A percentile compares a stretch with the other conserved stretches of the same genome.
phyloP scores from a whole-genome alignment of 2,888 invertebrate genomes.

The Teinopalpus imperialis region DNA sequence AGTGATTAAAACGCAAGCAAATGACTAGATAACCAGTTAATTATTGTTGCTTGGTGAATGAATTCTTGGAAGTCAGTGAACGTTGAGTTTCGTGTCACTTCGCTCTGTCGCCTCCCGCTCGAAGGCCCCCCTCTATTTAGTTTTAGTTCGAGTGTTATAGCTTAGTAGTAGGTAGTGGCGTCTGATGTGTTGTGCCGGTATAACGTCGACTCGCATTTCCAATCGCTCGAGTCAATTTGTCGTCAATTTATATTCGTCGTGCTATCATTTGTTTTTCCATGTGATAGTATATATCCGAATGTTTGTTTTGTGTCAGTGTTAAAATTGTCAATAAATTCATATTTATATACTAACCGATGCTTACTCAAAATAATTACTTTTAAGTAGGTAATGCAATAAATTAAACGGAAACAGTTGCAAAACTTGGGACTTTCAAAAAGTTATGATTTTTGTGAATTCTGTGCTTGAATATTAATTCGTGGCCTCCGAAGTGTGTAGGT shows the following conservation, averaged over 20 bases:
- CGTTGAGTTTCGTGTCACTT: constrained; percentile 53
- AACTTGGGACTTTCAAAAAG: too few relatives aligned
- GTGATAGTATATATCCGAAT: too few relatives aligned
- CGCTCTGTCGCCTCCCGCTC: constrained; percentile 38
- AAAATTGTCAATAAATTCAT: too few relatives aligned
- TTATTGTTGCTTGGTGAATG: constrained; percentile 60
- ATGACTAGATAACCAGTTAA: constrained; percentile 54
- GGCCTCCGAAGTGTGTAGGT: constrained; percentile 51
- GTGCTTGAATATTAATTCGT: constrained; percentile 44
- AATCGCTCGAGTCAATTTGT: too few relatives aligned
- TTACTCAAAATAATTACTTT: too few relatives aligned
- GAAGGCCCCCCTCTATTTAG: constrained; percentile 32
- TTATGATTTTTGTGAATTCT: too few relatives aligned
- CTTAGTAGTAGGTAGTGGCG: constrained; percentile 5
- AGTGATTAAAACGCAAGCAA: constrained; percentile 41
- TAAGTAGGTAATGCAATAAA: too few relatives aligned
- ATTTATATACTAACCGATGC: too few relatives aligned
- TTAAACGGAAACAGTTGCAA: too few relatives aligned
- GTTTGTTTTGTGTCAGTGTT: too few relatives aligned
- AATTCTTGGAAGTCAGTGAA: constrained; percentile 67
- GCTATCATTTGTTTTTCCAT: too few relatives aligned
- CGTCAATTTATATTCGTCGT: too few relatives aligned
- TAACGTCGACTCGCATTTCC: neutral
- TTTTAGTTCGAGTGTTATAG: neutral
- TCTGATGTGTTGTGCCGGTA: neutral